Conservation (phyloP, 1,140 invertebrate species). For the Condylostylus longicornis region DNA sequence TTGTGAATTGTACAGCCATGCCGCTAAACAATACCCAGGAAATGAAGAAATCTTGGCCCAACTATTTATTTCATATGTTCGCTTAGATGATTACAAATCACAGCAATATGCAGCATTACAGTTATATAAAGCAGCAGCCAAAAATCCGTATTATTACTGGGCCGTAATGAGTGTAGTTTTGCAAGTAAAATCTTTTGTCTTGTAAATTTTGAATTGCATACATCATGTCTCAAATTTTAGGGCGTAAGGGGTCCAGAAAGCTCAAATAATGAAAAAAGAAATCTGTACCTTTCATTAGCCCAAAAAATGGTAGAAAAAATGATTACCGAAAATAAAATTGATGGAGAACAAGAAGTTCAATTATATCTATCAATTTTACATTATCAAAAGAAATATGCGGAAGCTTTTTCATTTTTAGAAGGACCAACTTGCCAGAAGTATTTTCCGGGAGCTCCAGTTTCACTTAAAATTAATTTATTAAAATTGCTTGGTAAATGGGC, state of each 20-base stretch:
- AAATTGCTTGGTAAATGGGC: slow-evolving; percentile 56
- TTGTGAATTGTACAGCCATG: slow-evolving; percentile 76
- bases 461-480: slow-evolving; percentile 56
- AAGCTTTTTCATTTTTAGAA: slow-evolving; percentile 64
- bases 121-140: slow-evolving; percentile 79
- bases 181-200: slow-evolving; percentile 46
- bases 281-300: slow-evolving; percentile 66
- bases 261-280: slow-evolving; percentile 37
- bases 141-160: slow-evolving; percentile 97
- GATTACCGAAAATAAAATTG: slow-evolving; percentile 74
- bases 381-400: slow-evolving; percentile 64
- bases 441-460: slow-evolving; percentile 43
- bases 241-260: slow-evolving; percentile 32
- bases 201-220: background rate
- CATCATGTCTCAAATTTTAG: slow-evolving; percentile 8
- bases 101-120: slow-evolving; percentile 80
- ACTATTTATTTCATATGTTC: slow-evolving; percentile 90
- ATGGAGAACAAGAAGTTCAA: slow-evolving; percentile 84
- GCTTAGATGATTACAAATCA: slow-evolving; percentile 75
- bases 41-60: slow-evolving; percentile 88
- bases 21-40: slow-evolving; percentile 64
- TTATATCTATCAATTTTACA: slow-evolving; percentile 84
- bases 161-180: slow-evolving; percentile 89
- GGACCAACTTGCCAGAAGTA: slow-evolving; percentile 51
- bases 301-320: slow-evolving; percentile 76